Evolutionary conservation across 2,888 invertebrate species (phyloP), one percentile per base, ranked within the genome.

Genomic region (Cybosia mesomella): DNA sequence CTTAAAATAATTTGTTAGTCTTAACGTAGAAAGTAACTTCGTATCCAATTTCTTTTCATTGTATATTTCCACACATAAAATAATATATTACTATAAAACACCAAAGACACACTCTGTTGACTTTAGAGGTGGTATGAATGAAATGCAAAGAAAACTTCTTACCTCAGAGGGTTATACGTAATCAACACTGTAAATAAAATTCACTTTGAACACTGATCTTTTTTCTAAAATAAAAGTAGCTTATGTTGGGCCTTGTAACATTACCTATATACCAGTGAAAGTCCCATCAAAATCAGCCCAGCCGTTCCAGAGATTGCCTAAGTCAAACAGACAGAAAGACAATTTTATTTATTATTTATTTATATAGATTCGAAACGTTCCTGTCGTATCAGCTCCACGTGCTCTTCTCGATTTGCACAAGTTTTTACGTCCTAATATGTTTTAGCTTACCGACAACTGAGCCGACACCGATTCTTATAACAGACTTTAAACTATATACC

Each of bases 151-250:
- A n/a, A 49, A 49, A 49, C n/a, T n/a, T 49, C 49, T 49, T 49
- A 49, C 49, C 49, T 49, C 49, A 49, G 49, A 49, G 43, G n/a
- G n/a, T n/a, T n/a, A 49, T 49, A 49, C 49, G n/a, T 49, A 49
- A 49, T 49, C n/a, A 9, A 49, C 9, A 49, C 18, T 49, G n/a
- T 49, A 49, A 28, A 49, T 49, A 49, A 49, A n/a, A 49, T n/a
- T 49, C n/a, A n/a, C 49, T n/a, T 49, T 49, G 9, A n/a, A 49
- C n/a, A 49, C 49, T 5, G 32, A 32, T n/a, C n/a, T n/a, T n/a
- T n/a, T n/a, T n/a, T n/a, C n/a, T n/a, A n/a, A n/a, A n/a, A n/a
- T n/a, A n/a, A n/a, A n/a, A n/a, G n/a, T n/a, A n/a, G n/a, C n/a
- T n/a, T n/a, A n/a, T n/a, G n/a, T n/a, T n/a, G n/a, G n/a, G n/a